These are phyloP conservation scores for Melanotaenia boesemani DNA, from an alignment of 2,797 vertebrate species.

Conservation along the genomic window DNA sequence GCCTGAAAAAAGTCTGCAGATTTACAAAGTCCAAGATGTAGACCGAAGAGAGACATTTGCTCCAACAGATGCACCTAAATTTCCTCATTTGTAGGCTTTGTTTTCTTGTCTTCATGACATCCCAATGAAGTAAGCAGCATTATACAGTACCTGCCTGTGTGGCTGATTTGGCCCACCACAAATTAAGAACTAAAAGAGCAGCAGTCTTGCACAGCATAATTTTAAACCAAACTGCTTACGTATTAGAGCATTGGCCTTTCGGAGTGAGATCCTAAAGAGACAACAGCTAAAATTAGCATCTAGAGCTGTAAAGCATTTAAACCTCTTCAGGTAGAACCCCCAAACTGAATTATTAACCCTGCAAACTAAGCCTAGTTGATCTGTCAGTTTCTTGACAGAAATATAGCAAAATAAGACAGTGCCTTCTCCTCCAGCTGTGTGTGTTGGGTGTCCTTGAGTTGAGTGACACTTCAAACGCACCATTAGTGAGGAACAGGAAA, in stretches of 20 bases:
- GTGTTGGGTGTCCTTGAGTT: constrained; percentile 80
- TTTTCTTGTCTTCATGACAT: neutral
- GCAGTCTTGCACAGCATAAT: neutral
- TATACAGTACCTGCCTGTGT: neutral
- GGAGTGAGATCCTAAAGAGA: neutral
- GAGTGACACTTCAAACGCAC: constrained; percentile 84
- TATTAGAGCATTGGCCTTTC: neutral
- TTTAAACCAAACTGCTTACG: neutral
- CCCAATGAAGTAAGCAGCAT: neutral
- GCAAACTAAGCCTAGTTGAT: neutral
- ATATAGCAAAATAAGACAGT: constrained; percentile 34
- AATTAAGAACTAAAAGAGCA: neutral
- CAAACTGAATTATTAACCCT: neutral
- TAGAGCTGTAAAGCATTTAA: neutral
- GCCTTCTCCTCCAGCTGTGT: constrained; percentile 59
- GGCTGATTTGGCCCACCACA: neutral
- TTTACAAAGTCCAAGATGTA: neutral
- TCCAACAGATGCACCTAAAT: neutral
- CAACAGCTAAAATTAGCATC: neutral
- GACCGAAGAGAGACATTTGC: neutral
- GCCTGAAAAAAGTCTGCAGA: neutral
- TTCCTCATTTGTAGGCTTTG: neutral
- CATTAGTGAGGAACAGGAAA: constrained; percentile 74
- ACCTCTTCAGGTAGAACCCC: neutral
- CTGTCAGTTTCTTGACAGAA: constrained; percentile 25